phyloP scores from a whole-genome alignment of 2,113 vertebrate genomes.

The Ciconia boyciana region DNA sequence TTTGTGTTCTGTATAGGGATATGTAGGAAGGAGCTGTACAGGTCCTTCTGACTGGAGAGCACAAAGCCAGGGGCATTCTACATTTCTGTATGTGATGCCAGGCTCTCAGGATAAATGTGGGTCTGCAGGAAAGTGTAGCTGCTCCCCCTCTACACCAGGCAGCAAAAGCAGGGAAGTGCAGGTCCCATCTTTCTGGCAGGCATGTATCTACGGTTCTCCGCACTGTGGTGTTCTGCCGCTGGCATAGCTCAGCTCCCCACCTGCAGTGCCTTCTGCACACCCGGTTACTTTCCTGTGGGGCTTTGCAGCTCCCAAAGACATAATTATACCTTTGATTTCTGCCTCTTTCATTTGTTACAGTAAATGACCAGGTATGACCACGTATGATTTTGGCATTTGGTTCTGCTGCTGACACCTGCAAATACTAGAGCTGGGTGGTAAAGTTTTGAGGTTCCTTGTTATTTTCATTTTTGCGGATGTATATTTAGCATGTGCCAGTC shows the following conservation, averaged over 20 bases:
- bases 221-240: not conserved
- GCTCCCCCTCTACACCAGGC: no score
- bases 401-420: not conserved
- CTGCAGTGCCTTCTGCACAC: not conserved
- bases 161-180: not conserved
- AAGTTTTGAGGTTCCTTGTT: not conserved
- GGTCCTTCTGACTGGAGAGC: not conserved
- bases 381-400: not conserved
- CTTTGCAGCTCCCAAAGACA: not conserved
- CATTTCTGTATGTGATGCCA: not conserved
- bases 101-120: rapidly evolving
- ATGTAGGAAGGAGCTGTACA: not conserved
- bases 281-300: not conserved
- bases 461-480: not conserved
- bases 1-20: not conserved
- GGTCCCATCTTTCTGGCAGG: not conserved
- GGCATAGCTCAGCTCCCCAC: not conserved
- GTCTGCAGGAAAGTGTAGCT: not conserved
- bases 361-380: not conserved
- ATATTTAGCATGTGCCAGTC: not conserved
- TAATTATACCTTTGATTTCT: not conserved
- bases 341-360: not conserved
- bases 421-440: not conserved
- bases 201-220: rapidly evolving
- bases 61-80: not conserved